Conservation (phyloP, 2,113 vertebrate species). For the Pollachius pollachius region DNA sequence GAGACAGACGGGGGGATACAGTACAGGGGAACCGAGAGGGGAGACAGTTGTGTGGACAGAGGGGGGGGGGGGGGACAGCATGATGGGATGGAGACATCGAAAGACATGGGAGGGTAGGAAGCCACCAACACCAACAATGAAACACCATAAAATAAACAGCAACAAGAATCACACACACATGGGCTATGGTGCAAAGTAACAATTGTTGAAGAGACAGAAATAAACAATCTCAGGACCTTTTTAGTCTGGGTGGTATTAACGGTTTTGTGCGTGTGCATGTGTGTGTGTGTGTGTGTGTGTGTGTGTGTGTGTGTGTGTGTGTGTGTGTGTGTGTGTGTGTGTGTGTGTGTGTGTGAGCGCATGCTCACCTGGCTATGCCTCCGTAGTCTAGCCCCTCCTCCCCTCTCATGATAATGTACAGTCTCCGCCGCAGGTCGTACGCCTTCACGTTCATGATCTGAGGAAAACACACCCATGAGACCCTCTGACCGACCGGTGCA, state of each 20-base stretch:
- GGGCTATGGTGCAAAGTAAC: neutral
- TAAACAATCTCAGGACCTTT: too few relatives aligned
- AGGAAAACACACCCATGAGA: neutral
- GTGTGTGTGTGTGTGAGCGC: too few relatives aligned
- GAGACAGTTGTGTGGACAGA: slow-evolving; percentile 22
- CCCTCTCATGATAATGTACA: slow-evolving; percentile 98
- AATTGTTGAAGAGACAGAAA: neutral
- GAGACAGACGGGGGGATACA: slow-evolving; percentile 29
- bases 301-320: too few relatives aligned
- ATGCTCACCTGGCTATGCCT: slow-evolving; percentile 89
- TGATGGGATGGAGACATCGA: slow-evolving; percentile 19
- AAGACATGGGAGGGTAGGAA: neutral
- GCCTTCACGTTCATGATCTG: slow-evolving; percentile 99
- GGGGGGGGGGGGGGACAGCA: slow-evolving; percentile 30
- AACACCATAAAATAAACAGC: neutral
- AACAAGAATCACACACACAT: too few relatives aligned
- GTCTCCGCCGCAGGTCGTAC: slow-evolving; percentile 89
- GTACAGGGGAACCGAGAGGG: slow-evolving; percentile 27
- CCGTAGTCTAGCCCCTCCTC: slow-evolving; percentile 97
- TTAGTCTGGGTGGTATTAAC: too few relatives aligned
- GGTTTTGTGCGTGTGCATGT: too few relatives aligned
- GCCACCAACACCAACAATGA: neutral
- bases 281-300: too few relatives aligned
- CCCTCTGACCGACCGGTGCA: neutral
- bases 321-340: too few relatives aligned